Evolutionary conservation across 2,797 vertebrate genomes (phyloP).

Genomic region (Danio choprae): DNA sequence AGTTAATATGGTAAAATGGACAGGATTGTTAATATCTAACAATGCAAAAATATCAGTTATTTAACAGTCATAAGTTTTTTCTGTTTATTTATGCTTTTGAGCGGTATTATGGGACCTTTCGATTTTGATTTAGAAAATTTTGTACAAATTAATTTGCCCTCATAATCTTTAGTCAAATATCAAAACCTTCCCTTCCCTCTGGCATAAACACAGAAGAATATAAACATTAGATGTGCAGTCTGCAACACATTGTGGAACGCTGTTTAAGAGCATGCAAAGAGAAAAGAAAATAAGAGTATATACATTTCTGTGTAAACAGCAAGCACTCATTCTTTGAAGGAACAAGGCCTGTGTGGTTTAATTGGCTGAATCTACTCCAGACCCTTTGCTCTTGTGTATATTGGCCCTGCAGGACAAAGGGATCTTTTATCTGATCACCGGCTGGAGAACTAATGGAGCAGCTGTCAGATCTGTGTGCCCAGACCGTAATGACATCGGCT

Average conservation of each 20-base stretch:
- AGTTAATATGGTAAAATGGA: too few species aligned
- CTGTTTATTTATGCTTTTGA: too few species aligned
- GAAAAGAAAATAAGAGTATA: background rate
- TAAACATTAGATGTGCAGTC: background rate
- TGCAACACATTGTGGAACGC: background rate
- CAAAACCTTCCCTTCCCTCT: too few species aligned
- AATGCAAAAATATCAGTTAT: too few species aligned
- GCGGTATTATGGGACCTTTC: too few species aligned
- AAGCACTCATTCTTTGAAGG: slow-evolving; percentile 25
- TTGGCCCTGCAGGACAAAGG: slow-evolving; percentile 38
- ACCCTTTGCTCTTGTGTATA: slow-evolving; percentile 34
- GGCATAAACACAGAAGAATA: background rate
- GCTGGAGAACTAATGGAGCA: slow-evolving; percentile 47
- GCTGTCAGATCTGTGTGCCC: slow-evolving; percentile 51
- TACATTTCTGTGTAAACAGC: slow-evolving; percentile 10
- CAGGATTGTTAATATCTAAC: too few species aligned
- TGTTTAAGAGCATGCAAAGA: background rate
- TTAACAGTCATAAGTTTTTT: too few species aligned
- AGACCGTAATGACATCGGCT: slow-evolving; percentile 57
- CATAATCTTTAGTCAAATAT: too few species aligned
- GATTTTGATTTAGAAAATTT: too few species aligned
- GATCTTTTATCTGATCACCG: slow-evolving; percentile 48
- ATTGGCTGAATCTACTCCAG: slow-evolving; percentile 38
- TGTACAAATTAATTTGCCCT: too few species aligned
- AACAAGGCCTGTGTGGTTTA: slow-evolving; percentile 22